Conservation (phyloP, 2,113 vertebrate genomes). For the Rhagologus leucostigma region DNA sequence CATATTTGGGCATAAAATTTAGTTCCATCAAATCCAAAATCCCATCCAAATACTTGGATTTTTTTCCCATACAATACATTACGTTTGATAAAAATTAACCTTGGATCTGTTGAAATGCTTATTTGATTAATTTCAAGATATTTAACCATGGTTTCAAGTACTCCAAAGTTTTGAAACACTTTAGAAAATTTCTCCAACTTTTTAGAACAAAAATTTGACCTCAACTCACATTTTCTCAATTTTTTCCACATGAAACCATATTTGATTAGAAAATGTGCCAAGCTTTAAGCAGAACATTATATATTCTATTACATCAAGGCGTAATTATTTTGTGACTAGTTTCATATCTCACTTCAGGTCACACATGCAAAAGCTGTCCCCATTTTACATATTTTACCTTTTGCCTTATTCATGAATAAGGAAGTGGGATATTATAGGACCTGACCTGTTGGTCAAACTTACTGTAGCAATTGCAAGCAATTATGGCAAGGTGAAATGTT, state of each 20-base stretch:
- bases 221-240: background rate
- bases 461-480: background rate
- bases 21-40: background rate
- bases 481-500: background rate
- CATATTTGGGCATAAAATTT: background rate
- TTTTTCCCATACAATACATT: fast-evolving
- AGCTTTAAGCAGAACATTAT: background rate
- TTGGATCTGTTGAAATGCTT: background rate
- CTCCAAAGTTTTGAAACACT: background rate
- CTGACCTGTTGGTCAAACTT: background rate
- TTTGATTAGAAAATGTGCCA: background rate
- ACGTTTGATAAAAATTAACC: background rate
- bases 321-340: background rate
- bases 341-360: background rate
- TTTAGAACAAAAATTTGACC: background rate
- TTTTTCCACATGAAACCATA: background rate
- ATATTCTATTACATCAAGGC: background rate
- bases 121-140: background rate
- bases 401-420: constrained; percentile 16
- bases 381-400: background rate
- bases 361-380: background rate
- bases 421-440: background rate
- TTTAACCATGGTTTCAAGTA: background rate
- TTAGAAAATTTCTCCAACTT: background rate
- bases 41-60: background rate